Conservation (phyloP, 2,888 invertebrate species). For the Chalcis sispes region DNA sequence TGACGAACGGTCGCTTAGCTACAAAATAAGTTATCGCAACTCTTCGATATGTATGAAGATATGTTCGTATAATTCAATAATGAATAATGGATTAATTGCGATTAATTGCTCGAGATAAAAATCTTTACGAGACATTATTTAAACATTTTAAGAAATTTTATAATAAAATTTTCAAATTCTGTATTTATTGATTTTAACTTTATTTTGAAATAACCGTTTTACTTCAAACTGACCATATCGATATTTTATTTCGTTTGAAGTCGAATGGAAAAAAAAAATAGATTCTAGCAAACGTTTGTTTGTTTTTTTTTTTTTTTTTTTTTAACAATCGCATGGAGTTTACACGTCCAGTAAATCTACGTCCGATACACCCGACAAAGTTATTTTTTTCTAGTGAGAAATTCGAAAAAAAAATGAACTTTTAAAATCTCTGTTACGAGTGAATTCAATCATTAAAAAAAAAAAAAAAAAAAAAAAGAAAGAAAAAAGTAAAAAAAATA, state of each 20-base stretch:
- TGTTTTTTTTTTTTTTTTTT: too few relatives aligned
- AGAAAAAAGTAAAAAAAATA: too few relatives aligned
- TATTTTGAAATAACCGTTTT: too few relatives aligned
- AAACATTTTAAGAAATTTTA: background rate
- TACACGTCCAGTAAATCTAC: background rate
- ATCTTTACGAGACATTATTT: too few relatives aligned
- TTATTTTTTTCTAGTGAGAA: constrained; percentile 42
- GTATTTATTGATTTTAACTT: background rate
- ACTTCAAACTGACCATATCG: background rate
- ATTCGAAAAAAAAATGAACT: constrained; percentile 41
- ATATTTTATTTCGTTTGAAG: background rate
- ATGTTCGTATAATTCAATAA: background rate
- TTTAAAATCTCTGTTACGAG: constrained; percentile 32
- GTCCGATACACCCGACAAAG: background rate
- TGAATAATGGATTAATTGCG: background rate
- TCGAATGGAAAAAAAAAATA: background rate
- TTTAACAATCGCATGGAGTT: background rate
- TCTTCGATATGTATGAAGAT: too few relatives aligned
- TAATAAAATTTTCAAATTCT: background rate
- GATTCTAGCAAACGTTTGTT: background rate
- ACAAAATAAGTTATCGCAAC: background rate
- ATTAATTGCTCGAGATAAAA: too few relatives aligned
- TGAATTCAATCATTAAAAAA: background rate
- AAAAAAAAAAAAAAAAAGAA: too few relatives aligned
- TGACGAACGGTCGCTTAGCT: constrained; percentile 11